Evolutionary conservation across 2,113 vertebrate species (phyloP), one percentile per base, ranked within the genome.

Genomic region (Variabilichromis moorii): DNA sequence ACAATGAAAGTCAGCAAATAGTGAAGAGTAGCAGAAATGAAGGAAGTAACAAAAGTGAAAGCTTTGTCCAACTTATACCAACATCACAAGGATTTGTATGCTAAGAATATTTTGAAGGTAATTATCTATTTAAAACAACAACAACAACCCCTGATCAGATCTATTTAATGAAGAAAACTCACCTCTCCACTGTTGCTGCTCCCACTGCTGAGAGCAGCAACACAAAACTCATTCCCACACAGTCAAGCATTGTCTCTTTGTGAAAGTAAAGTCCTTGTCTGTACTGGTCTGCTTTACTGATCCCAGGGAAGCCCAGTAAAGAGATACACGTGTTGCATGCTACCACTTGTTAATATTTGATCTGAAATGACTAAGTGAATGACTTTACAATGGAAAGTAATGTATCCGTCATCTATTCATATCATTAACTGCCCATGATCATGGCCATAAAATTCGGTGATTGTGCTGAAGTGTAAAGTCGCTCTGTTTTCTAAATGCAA

Each of bases 131-230:
- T 28, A 1, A n/a, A 19, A 37, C n/a, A 14, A 8, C 11, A 2
- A 14, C 1, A 16, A 5, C 54, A 28, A 68, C 9, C 57, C 4
- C 4, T 61, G 28, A 21, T 40, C n/a, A 10, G 40, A 19, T 16
- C 26, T 17, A 19, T 82, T 66, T n/a, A 53, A 37, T 51, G 13
- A 33, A 24, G 1, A 26, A 50, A 80, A 90, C 93, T 93, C 86
- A 95, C 94, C 93, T 83, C 7, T 93, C 61, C 1, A 71, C 19
- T 1, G 81, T 37, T 8, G 66, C 88, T 47, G 80, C 89, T 33
- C 14, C 87, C 9, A 51, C 10, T 4, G 66, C 55, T 8, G 87
- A 84, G 3, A 93, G 73, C 90, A 94, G 82, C 68, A 78, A 10
- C 84, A 81, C 8, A n/a, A 91, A 28, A 59, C 54, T 28, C 10